phyloP scores from a whole-genome alignment of 2,113 vertebrate species.

The Chitala chitala region DNA sequence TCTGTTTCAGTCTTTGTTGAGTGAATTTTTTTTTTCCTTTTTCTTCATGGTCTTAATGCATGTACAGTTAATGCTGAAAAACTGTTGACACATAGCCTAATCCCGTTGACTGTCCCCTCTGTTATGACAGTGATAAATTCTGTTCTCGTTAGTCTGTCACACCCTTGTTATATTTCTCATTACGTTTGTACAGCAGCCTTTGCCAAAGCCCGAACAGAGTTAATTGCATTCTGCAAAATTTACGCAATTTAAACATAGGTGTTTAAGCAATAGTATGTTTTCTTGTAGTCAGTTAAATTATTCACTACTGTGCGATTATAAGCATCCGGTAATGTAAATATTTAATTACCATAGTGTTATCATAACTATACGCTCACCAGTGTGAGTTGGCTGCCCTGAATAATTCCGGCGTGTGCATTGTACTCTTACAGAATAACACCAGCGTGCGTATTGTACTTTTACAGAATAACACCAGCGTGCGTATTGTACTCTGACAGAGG shows the following conservation, averaged over 20 bases:
- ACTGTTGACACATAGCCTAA: neutral
- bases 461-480: neutral
- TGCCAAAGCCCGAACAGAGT: neutral
- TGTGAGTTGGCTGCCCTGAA: neutral
- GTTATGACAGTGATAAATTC: neutral
- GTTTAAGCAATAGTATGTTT: neutral
- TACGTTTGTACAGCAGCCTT: neutral
- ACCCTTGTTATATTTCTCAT: too few relatives aligned
- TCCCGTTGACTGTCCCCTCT: neutral
- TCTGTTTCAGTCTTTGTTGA: too few relatives aligned
- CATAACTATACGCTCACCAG: neutral
- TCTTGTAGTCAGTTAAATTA: neutral
- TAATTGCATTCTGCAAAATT: neutral
- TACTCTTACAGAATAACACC: too few relatives aligned
- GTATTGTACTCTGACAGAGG: neutral
- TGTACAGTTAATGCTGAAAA: neutral
- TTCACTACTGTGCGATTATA: constrained; percentile 13
- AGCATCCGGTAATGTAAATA: constrained; percentile 12
- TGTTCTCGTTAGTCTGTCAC: too few relatives aligned
- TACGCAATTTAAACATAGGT: neutral
- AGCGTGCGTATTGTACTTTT: neutral
- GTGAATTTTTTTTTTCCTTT: too few relatives aligned
- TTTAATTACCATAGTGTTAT: constrained; percentile 15
- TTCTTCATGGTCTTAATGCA: too few relatives aligned
- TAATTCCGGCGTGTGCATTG: neutral